Conservation (phyloP, 2,888 invertebrate genomes). For the Plebejus anna region DNA sequence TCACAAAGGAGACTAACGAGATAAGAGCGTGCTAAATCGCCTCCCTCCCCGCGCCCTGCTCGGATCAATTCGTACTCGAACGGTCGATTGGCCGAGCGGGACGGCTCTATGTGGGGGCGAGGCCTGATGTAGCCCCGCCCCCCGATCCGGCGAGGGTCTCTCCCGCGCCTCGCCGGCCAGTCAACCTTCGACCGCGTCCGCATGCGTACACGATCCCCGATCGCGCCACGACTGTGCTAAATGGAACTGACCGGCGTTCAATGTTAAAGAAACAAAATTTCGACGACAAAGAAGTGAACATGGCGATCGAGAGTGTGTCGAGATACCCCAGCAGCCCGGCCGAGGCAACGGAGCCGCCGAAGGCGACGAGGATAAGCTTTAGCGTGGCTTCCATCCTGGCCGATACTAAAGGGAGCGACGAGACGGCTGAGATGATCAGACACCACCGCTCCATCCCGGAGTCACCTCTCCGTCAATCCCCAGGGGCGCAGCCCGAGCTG, state of each 20-base stretch:
- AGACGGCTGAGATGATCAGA: slow-evolving; percentile 70
- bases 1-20: slow-evolving; percentile 80
- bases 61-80: slow-evolving; percentile 68
- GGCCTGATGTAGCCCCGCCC: slow-evolving; percentile 45
- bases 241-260: slow-evolving; percentile 77
- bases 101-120: slow-evolving; percentile 48
- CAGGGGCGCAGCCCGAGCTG: slow-evolving; percentile 68
- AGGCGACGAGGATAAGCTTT: slow-evolving; percentile 87
- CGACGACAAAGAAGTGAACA: slow-evolving; percentile 81
- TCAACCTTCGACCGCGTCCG: slow-evolving; percentile 74
- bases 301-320: slow-evolving; percentile 84
- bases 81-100: slow-evolving; percentile 74
- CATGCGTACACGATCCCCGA: slow-evolving; percentile 74
- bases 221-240: slow-evolving; percentile 68
- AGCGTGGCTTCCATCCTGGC: slow-evolving; percentile 93
- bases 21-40: slow-evolving; percentile 80
- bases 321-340: slow-evolving; percentile 83
- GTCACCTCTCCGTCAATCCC: slow-evolving; percentile 70
- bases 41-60: slow-evolving; percentile 59
- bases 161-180: slow-evolving; percentile 55
- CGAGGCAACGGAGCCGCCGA: slow-evolving; percentile 81
- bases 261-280: slow-evolving; percentile 82
- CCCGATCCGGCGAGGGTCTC: slow-evolving; percentile 51
- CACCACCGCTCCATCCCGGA: slow-evolving; percentile 76
- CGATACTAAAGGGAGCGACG: slow-evolving; percentile 81